These are phyloP conservation scores for Dendrocopos noguchii DNA, from an alignment of 2,113 vertebrate genomes.

Conservation along the genomic window DNA sequence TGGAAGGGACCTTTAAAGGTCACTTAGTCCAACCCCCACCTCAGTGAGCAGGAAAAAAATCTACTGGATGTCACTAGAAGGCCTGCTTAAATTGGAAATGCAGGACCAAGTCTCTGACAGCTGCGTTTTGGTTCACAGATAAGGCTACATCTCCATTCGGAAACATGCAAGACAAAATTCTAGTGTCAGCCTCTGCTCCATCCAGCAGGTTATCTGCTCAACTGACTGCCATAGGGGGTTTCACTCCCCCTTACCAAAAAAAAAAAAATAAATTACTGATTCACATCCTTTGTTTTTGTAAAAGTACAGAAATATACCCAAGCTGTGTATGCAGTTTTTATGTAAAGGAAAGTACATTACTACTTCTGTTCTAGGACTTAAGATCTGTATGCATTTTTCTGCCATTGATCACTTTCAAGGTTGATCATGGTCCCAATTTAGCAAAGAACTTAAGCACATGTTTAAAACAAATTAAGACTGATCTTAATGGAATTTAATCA, in stretches of 20 bases:
- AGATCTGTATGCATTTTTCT: background rate
- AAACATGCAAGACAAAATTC: background rate
- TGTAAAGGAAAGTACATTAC: background rate
- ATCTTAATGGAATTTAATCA: background rate
- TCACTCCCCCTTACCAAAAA: background rate
- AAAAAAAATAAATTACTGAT: background rate
- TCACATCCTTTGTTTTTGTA: background rate
- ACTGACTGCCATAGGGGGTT: background rate
- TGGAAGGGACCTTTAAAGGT: no score
- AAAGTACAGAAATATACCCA: background rate
- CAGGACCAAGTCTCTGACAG: background rate
- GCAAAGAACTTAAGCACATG: background rate
- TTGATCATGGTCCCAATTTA: slow-evolving; percentile 19
- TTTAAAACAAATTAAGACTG: slow-evolving; percentile 11
- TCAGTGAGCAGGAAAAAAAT: background rate
- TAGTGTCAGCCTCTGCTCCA: background rate
- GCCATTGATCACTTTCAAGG: slow-evolving; percentile 22
- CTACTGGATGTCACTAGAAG: background rate
- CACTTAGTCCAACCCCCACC: no score
- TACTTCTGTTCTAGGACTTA: background rate
- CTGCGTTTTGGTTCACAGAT: background rate
- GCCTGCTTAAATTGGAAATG: background rate
- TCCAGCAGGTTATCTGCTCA: background rate
- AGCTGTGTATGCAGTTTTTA: background rate
- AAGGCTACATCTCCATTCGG: background rate